Conservation (phyloP, 1,140 invertebrate genomes). For the Dinoponera quadriceps region DNA sequence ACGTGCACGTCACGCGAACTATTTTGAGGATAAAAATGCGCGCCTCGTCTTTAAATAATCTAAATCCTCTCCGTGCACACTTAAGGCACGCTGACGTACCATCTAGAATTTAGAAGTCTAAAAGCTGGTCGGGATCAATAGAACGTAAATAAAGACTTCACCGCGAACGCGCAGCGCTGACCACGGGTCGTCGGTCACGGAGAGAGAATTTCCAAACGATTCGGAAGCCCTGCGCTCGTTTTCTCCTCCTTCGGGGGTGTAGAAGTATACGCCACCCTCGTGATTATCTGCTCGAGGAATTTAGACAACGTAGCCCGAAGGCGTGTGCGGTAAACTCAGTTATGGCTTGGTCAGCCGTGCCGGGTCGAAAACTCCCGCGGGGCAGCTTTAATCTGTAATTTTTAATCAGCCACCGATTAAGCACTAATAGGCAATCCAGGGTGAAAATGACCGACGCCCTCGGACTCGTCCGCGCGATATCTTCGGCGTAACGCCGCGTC, state of each 20-base stretch:
- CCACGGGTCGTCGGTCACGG: not conserved
- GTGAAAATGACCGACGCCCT: conserved; percentile 60
- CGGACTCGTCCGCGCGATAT: conserved; percentile 1
- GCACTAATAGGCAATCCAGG: conserved; percentile 77
- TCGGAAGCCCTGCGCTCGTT: not conserved
- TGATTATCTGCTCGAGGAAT: conserved; percentile 84
- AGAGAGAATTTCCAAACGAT: not conserved
- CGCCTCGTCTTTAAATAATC: conserved; percentile 8
- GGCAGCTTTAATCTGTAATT: conserved; percentile 80
- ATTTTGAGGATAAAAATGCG: conserved; percentile 63
- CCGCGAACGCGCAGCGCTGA: not conserved
- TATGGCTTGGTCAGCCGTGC: conserved; percentile 80
- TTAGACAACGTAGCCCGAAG: conserved; percentile 81
- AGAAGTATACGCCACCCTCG: conserved; percentile 77
- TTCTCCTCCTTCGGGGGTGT: conserved; percentile 15
- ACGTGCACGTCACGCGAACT: conserved; percentile 31
- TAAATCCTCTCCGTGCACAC: not conserved
- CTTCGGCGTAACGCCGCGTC: not conserved
- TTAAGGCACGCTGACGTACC: no score
- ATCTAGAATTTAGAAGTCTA: not conserved
- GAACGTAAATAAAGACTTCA: not conserved
- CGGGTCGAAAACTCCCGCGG: conserved; percentile 72
- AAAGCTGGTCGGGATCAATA: no score
- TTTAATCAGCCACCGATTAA: conserved; percentile 79
- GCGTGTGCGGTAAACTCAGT: conserved; percentile 79